phyloP scores from a whole-genome alignment of 1,140 invertebrate species.

The Drosophila pachea region DNA sequence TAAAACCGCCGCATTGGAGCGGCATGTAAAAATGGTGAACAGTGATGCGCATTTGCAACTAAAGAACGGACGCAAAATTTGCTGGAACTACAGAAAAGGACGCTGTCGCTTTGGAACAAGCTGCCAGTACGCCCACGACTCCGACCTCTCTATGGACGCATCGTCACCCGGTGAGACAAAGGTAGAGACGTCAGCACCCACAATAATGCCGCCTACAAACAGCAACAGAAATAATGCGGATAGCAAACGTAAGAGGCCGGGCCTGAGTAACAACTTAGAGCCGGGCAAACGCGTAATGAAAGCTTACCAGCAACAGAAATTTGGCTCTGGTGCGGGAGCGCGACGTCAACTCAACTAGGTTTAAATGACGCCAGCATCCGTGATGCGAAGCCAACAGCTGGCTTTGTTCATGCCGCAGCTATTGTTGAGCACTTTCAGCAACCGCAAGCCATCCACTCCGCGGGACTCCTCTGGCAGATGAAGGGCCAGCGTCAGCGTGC shows the following conservation, averaged over 20 bases:
- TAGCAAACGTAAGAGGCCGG: constrained; percentile 86
- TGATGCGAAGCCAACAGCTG: constrained; percentile 50
- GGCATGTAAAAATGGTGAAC: constrained; percentile 95
- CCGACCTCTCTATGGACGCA: constrained; percentile 82
- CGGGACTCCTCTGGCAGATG: constrained; percentile 27
- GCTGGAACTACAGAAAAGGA: constrained; percentile 95
- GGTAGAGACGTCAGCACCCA: constrained; percentile 6
- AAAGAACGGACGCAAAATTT: constrained; percentile 93
- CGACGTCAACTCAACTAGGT: constrained; percentile 62
- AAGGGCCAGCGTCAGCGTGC: constrained; percentile 47
- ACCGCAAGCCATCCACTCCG: constrained; percentile 47
- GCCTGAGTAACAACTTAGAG: constrained; percentile 86
- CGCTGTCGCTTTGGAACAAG: constrained; percentile 94
- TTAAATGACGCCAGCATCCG: constrained; percentile 55
- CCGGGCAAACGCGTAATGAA: constrained; percentile 93
- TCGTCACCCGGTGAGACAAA: constrained; percentile 58
- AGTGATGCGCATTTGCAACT: constrained; percentile 85
- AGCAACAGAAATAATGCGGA: constrained; percentile 2
- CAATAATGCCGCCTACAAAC: neutral
- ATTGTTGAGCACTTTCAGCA: constrained; percentile 53
- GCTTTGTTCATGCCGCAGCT: constrained; percentile 36
- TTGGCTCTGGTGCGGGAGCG: neutral
- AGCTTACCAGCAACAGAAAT: constrained; percentile 80
- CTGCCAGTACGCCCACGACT: constrained; percentile 95
- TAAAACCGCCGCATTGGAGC: constrained; percentile 91